Conservation (phyloP, 2,797 vertebrate species). For the Danio kyathit region DNA sequence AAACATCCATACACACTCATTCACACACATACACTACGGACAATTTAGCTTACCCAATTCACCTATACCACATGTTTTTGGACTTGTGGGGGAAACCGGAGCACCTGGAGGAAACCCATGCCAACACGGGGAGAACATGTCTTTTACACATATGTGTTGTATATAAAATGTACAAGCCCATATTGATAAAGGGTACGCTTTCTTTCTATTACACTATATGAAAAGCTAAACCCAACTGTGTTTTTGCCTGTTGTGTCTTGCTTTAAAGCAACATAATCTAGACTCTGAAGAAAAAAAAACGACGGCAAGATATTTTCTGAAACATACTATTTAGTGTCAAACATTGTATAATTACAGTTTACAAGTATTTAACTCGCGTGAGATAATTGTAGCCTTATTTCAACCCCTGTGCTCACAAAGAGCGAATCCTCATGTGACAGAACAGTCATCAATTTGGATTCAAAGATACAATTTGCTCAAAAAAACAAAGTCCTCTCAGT, state of each 20-base stretch:
- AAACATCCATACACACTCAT: too few relatives aligned
- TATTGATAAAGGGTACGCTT: too few relatives aligned
- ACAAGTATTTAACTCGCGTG: constrained; percentile 22
- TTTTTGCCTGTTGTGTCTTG: not conserved
- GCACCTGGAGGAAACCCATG: too few relatives aligned
- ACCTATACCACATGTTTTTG: too few relatives aligned
- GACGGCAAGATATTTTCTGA: constrained; percentile 26
- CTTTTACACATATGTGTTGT: too few relatives aligned
- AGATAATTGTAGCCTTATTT: constrained; percentile 33
- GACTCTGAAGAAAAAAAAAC: not conserved
- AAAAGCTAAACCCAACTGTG: too few relatives aligned
- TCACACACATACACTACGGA: too few relatives aligned
- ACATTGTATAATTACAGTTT: constrained; percentile 51
- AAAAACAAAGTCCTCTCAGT: constrained; percentile 30
- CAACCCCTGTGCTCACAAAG: constrained; percentile 25
- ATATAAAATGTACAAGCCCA: too few relatives aligned
- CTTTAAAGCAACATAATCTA: constrained; percentile 5
- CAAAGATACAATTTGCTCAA: constrained; percentile 25
- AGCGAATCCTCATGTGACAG: constrained; percentile 12
- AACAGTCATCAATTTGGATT: constrained; percentile 9
- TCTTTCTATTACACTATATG: too few relatives aligned
- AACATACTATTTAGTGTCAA: constrained; percentile 8
- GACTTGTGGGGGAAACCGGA: too few relatives aligned
- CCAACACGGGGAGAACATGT: too few relatives aligned
- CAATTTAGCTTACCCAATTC: too few relatives aligned